Conservation (phyloP, 2,797 vertebrate species). For the Coregonus ussuriensis region DNA sequence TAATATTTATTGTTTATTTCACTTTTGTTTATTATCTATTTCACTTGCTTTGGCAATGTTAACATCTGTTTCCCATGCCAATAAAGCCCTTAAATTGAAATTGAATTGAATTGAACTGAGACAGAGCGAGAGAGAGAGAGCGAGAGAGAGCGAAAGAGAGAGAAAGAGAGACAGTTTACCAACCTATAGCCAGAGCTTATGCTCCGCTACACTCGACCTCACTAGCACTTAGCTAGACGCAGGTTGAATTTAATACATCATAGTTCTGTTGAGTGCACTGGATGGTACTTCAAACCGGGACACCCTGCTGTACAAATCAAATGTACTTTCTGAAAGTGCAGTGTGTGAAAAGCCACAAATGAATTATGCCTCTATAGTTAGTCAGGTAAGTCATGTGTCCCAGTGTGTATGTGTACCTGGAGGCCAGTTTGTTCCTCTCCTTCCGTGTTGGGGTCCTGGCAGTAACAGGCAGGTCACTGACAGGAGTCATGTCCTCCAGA, state of each 20-base stretch:
- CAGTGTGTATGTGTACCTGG: conserved; percentile 7
- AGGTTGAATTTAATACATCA: neutral
- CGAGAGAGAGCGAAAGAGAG: too few species aligned
- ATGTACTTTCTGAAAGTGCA: neutral
- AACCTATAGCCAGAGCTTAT: neutral
- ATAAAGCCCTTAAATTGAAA: too few species aligned
- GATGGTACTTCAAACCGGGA: too few species aligned
- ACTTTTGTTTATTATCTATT: too few species aligned
- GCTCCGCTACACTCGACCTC: neutral
- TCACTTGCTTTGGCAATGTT: too few species aligned
- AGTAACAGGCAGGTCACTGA: conserved; percentile 3
- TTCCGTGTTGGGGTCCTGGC: conserved; percentile 30
- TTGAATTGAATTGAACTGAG: too few species aligned
- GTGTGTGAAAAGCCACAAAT: neutral
- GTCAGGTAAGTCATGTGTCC: neutral
- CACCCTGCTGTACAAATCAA: neutral
- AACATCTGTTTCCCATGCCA: too few species aligned
- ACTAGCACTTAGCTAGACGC: neutral
- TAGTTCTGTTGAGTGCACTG: too few species aligned
- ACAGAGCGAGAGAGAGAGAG: too few species aligned
- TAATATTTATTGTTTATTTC: too few species aligned
- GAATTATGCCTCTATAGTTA: neutral
- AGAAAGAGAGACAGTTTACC: neutral
- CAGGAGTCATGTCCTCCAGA: neutral
- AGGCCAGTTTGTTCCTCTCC: conserved; percentile 38